phyloP scores from a whole-genome alignment of 1,140 invertebrate genomes.

The Araneus ventricosus region DNA sequence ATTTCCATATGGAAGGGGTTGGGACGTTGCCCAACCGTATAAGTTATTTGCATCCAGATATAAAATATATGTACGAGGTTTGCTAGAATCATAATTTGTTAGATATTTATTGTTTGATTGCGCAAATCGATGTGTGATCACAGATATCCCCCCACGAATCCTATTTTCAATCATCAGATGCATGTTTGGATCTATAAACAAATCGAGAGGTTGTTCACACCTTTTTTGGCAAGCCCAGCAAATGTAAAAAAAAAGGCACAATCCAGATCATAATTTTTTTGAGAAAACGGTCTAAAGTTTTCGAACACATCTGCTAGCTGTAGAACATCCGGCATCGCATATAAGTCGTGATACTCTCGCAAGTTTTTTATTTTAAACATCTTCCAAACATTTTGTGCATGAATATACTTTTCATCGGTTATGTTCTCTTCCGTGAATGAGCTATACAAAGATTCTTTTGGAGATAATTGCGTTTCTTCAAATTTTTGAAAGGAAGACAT shows the following conservation, averaged over 20 bases:
- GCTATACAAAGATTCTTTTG: background rate
- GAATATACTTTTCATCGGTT: background rate
- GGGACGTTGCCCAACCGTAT: slow-evolving; percentile 76
- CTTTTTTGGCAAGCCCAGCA: background rate
- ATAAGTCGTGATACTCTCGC: too few species aligned
- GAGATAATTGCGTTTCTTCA: background rate
- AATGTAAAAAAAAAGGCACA: background rate
- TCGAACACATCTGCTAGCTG: too few species aligned
- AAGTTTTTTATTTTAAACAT: slow-evolving; percentile 73
- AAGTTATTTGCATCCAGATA: too few species aligned
- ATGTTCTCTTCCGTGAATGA: background rate
- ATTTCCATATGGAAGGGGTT: slow-evolving; percentile 65
- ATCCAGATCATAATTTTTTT: slow-evolving; percentile 71
- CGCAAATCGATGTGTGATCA: background rate
- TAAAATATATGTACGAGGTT: slow-evolving; percentile 77
- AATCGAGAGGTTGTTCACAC: background rate
- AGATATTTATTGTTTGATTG: slow-evolving; percentile 37
- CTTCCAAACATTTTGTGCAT: too few species aligned
- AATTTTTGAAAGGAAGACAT: background rate
- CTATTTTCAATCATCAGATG: too few species aligned
- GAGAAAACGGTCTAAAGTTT: too few species aligned
- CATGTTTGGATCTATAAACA: slow-evolving; percentile 22
- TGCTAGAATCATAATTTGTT: slow-evolving; percentile 23
- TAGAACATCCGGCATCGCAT: slow-evolving; percentile 60
- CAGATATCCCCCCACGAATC: too few species aligned